A percentile compares a stretch with the other conserved stretches of the same genome.
Evolutionary conservation across 2,113 vertebrate species (phyloP).

Genomic region (Gallinago undulata): DNA sequence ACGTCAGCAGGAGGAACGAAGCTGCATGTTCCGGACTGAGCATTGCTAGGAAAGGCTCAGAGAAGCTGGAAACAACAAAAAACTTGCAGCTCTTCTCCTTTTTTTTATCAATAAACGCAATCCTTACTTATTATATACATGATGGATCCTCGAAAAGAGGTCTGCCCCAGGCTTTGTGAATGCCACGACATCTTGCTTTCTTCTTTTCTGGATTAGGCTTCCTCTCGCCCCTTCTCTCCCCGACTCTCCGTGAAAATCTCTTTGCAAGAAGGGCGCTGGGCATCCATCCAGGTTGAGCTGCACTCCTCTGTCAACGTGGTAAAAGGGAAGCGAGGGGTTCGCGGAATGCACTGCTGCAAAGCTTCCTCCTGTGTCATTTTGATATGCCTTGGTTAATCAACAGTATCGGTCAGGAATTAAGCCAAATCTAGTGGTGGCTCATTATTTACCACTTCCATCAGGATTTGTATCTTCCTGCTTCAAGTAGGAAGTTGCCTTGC

Average conservation of each 20-base stretch:
- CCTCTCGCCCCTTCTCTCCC: background rate
- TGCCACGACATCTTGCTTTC: too few relatives aligned
- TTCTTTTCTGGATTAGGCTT: background rate
- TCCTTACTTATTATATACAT: background rate
- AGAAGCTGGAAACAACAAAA: background rate
- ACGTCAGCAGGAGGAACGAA: background rate
- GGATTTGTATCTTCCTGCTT: background rate
- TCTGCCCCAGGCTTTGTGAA: too few relatives aligned
- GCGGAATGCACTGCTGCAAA: background rate
- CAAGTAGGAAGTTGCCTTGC: background rate
- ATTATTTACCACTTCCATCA: background rate
- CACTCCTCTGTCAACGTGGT: background rate
- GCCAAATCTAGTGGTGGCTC: background rate
- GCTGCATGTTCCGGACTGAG: background rate
- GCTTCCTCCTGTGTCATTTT: background rate
- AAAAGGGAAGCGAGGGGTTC: background rate
- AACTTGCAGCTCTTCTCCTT: background rate
- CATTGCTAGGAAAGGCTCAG: background rate
- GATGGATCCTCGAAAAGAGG: background rate
- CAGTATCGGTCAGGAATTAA: background rate
- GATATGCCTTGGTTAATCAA: background rate
- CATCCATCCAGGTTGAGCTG: background rate
- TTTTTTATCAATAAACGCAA: background rate
- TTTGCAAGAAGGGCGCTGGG: background rate
- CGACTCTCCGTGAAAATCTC: background rate